These are phyloP conservation scores for Scolopax mira DNA, from an alignment of 2,113 vertebrate genomes.

Conservation along the genomic window DNA sequence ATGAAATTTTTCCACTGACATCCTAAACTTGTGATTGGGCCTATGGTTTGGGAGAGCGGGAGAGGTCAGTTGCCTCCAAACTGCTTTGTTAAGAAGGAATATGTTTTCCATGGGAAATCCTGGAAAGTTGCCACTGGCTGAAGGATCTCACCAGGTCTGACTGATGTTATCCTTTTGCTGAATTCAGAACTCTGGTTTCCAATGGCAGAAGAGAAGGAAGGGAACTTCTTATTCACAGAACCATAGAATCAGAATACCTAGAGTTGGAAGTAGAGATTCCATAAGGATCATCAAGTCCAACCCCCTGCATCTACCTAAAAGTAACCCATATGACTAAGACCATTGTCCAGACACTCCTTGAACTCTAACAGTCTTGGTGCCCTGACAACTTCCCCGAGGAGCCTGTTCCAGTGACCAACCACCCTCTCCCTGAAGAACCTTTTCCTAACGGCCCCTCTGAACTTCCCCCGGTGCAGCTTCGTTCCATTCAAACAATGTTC, in stretches of 20 bases:
- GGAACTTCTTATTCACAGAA: not conserved
- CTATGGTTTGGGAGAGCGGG: not conserved
- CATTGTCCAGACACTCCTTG: not conserved
- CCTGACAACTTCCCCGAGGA: not conserved
- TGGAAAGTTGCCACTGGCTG: not conserved
- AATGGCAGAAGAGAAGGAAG: not conserved
- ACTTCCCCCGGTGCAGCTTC: not conserved
- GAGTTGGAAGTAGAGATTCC: no score
- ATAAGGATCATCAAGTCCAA: not conserved
- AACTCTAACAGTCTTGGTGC: not conserved
- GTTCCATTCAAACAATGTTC: not conserved
- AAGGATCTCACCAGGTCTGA: not conserved
- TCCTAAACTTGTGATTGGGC: not conserved
- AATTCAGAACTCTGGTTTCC: not conserved
- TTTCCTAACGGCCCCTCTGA: not conserved
- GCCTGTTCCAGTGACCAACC: not conserved
- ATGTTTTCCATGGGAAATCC: not conserved
- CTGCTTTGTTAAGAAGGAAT: not conserved
- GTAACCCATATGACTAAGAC: not conserved
- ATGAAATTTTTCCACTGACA: not conserved
- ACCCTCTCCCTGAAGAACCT: not conserved
- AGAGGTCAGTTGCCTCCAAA: not conserved
- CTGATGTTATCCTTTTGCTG: not conserved
- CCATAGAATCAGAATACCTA: not conserved
- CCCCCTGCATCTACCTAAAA: not conserved